Evolutionary conservation across 2,113 vertebrate genomes (phyloP), one percentile per base, ranked within the genome.

Genomic region (Genyomyrus donnyi): DNA sequence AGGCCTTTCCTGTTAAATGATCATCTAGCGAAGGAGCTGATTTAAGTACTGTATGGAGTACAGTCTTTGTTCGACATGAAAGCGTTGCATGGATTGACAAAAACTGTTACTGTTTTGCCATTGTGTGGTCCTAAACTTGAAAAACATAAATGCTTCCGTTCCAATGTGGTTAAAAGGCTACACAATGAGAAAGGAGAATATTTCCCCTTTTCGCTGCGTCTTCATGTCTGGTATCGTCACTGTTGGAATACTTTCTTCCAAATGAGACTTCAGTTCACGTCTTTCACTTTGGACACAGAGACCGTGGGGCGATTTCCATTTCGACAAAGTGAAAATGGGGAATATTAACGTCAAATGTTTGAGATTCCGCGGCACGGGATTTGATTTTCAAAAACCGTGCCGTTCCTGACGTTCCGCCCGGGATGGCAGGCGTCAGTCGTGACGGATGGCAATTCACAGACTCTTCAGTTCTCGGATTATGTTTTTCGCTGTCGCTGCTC

Each of bases 351-450:
- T 80, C n/a, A 58, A n/a, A 87, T 92, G 93, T 93, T 93, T 92
- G 91, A 91, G 89, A 90, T 94, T 94, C 94, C 94, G 93, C 93
- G 91, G 92, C 85, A 93, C 93, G 92, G 94, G 94, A 94, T 93
- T 90, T 89, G 91, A 89, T 92, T 92, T 92, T 85, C 74, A 89
- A 93, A 92, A 92, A 92, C 90, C 91, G 92, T 85, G 87, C 77
- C 74, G 53, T 91, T 45, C 50, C 87, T 90, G 87, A 88, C 66
- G 39, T 90, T 87, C n/a, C 19, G 58, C 89, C 85, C 13, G 31
- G 50, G 87, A 84, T 50, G 31, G 50, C 62, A 83, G 66, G 66
- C 90, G 89, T 90, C 87, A 90, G 88, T 35, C 9, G 85, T 56
- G n/a, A 93, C 58, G 90, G 91, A 91, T 91, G 88, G 92, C 88